Base-by-base conservation (phyloP, 2,888 invertebrate genomes). In the Noctuana brunneofusca region DNA sequence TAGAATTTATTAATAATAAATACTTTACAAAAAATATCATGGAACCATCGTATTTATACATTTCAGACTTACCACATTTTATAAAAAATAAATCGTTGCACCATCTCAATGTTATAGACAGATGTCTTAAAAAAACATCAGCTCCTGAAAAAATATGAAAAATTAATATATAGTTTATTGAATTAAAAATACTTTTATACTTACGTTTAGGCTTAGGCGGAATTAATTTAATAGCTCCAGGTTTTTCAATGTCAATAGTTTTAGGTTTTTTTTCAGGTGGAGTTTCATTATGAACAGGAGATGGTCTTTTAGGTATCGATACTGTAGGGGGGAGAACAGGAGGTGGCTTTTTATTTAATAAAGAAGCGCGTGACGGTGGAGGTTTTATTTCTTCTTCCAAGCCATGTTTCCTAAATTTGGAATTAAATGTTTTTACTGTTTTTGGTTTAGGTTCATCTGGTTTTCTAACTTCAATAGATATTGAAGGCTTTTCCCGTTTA, bases 181-280 rank as follows among this genome's bases (percentile, higher is more conserved):
- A 68, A 71, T 74, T 58, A 69, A 12, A n/a, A 49, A 50, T n/a
- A 30, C 20, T 14, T n/a, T 41, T 8, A 93, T 93, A 96, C 97
- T 96, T 95, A 98, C 97, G 96, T 94, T 96, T 97, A 70, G 95
- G 95, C 93, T 97, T 96, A 69, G 97, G 94, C 73, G 97, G 95
- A 75, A 97, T 97, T 70, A 97, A 89, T 92, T 97, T 97, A 72
- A 97, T 96, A 70, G 95, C 93, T 70, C 96, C 96, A 35, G 96
- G 95, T 82, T 96, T 94, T 77, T 96, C 96, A 65, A 85, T 84
- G 65, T 92, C 91, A 67, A 88, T 76, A 57, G 94, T 93, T 87
- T 96, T 96, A 11, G 94, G 83, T 81, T 96, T 96, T 90, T 97
- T 98, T 79, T 97, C 97, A 43, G 94, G 93, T 12, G 95, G 94